A percentile compares a stretch with the other conserved stretches of the same genome.
Evolutionary conservation across 2,888 invertebrate species (phyloP).

Genomic region (Nesidiocoris tenuis): DNA sequence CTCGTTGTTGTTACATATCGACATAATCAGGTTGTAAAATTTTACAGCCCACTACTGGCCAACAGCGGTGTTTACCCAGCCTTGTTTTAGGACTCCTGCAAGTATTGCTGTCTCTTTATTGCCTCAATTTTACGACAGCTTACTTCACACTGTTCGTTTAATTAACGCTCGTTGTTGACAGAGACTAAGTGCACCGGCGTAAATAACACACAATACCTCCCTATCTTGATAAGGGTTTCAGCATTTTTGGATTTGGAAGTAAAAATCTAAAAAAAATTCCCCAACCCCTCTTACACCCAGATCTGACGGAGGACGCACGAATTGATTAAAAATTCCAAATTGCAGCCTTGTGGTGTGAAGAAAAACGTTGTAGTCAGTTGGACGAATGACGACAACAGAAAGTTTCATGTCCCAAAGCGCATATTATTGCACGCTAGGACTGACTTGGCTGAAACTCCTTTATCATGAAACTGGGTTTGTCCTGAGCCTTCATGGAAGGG

Average conservation of each 20-base stretch:
- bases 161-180: too few relatives aligned
- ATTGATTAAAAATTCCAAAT: too few relatives aligned
- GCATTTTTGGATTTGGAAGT: too few relatives aligned
- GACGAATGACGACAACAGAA: not conserved
- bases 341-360: too few relatives aligned
- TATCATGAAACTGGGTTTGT: not conserved
- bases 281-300: too few relatives aligned
- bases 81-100: not conserved
- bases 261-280: too few relatives aligned
- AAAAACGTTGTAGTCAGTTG: too few relatives aligned
- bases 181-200: too few relatives aligned
- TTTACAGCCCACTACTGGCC: not conserved
- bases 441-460: not conserved
- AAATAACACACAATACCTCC: too few relatives aligned
- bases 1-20: not conserved
- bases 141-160: not conserved
- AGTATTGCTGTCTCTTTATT: not conserved
- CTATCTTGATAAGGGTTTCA: too few relatives aligned
- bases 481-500: constrained; percentile 15
- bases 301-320: too few relatives aligned
- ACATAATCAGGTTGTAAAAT: not conserved
- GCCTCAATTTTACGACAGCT: not conserved
- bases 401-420: not conserved
- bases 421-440: not conserved
- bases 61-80: not conserved